These are phyloP conservation scores for Pipa parva DNA, from an alignment of 2,113 vertebrate genomes.

Conservation along the genomic window DNA sequence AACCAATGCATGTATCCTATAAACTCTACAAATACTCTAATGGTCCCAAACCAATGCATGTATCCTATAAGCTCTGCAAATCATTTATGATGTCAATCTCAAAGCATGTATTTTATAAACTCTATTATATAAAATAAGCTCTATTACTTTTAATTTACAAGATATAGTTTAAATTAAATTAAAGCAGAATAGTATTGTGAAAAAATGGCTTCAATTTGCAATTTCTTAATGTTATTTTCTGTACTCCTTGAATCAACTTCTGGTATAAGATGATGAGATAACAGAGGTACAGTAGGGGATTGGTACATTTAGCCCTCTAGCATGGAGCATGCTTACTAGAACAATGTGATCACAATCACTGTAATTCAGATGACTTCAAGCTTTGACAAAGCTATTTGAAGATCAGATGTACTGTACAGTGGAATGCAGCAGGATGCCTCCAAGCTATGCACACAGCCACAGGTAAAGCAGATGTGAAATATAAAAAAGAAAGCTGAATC, in stretches of 20 bases:
- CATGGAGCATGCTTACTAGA: constrained; percentile 1
- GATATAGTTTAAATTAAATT: too few relatives aligned
- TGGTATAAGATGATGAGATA: background rate
- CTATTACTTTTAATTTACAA: too few relatives aligned
- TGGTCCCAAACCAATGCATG: too few relatives aligned
- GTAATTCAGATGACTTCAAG: background rate
- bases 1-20: too few relatives aligned
- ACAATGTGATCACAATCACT: constrained; percentile 7
- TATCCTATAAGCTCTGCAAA: too few relatives aligned
- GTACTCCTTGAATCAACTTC: background rate
- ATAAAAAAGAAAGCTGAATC: too few relatives aligned
- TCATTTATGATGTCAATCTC: too few relatives aligned
- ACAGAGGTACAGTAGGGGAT: background rate
- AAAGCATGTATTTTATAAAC: too few relatives aligned
- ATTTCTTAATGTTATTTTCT: background rate
- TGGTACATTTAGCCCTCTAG: background rate
- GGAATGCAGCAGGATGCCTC: background rate
- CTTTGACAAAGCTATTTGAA: background rate
- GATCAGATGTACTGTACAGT: background rate
- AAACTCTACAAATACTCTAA: too few relatives aligned
- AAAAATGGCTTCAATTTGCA: too few relatives aligned
- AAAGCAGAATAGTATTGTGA: too few relatives aligned
- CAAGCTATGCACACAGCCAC: background rate
- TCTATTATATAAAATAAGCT: too few relatives aligned
- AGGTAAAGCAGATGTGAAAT: background rate